A percentile compares a stretch with the other conserved stretches of the same genome.
These are phyloP conservation scores for Mythimna vitellina DNA, from an alignment of 2,888 invertebrate species.

Conservation along the genomic window DNA sequence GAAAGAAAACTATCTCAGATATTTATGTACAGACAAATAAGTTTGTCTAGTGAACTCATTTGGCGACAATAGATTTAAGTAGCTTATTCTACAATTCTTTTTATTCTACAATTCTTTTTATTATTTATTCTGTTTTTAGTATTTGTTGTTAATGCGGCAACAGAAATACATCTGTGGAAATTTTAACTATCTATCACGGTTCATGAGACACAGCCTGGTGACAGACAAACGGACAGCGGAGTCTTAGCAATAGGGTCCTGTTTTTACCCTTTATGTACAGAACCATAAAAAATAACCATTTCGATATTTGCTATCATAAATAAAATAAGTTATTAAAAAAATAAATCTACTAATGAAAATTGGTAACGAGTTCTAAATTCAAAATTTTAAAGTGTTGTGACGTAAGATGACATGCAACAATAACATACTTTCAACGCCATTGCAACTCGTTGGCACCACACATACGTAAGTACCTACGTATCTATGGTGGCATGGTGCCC, in stretches of 20 bases:
- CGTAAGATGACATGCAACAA: constrained; percentile 43
- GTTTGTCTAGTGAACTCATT: constrained; percentile 12
- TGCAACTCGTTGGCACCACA: constrained; percentile 39
- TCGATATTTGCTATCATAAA: no score
- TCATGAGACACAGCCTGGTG: no score
- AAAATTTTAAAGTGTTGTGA: constrained; percentile 32
- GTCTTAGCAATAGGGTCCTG: no score
- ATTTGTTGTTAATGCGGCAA: no score
- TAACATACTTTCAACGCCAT: constrained; percentile 36
- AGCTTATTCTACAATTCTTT: neutral
- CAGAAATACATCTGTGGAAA: no score
- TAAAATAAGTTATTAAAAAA: no score
- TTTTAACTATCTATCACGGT: no score
- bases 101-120: no score
- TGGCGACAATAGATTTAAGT: constrained; percentile 7
- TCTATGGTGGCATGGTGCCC: constrained; percentile 64
- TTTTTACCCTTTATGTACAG: no score
- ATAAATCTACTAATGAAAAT: neutral
- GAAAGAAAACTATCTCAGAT: constrained; percentile 6
- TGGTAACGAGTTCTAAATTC: constrained; percentile 31
- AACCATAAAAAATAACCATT: no score
- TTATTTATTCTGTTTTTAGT: no score
- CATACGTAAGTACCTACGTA: constrained; percentile 14
- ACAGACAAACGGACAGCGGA: no score
- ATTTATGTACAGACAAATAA: constrained; percentile 14